phyloP scores from a whole-genome alignment of 2,113 vertebrate genomes.

The Phainopepla nitens region DNA sequence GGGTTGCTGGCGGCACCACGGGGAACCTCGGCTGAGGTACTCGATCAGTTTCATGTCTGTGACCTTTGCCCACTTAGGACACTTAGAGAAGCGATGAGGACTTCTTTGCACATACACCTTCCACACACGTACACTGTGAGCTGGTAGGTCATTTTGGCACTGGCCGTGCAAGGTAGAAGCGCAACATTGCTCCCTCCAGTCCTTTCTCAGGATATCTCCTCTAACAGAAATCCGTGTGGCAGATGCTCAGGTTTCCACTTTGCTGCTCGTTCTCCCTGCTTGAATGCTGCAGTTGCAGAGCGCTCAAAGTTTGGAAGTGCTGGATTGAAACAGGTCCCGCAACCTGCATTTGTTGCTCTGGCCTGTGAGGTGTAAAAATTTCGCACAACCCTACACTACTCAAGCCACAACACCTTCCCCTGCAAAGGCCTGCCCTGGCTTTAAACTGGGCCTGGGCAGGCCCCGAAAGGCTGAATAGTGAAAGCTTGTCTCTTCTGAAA shows the following conservation, averaged over 20 bases:
- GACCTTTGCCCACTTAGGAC: rapidly evolving
- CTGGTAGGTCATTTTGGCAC: neutral
- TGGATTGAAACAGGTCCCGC: neutral
- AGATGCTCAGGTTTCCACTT: neutral
- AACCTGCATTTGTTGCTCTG: neutral
- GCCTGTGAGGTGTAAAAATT: neutral
- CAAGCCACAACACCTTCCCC: neutral
- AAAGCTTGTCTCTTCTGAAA: neutral
- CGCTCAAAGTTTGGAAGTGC: neutral
- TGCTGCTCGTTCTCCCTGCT: too few species aligned
- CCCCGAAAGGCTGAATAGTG: neutral
- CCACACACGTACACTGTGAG: too few species aligned
- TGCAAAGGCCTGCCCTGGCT: neutral
- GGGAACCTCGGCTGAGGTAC: rapidly evolving
- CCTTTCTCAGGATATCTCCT: neutral
- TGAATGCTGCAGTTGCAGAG: neutral
- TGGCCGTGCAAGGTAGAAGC: neutral
- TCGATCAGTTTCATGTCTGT: neutral
- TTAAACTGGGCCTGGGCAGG: neutral
- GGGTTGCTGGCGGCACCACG: neutral
- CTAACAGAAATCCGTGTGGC: neutral
- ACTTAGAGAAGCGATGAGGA: neutral
- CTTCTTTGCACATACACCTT: neutral
- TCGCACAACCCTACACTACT: rapidly evolving
- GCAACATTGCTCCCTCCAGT: neutral